phyloP scores from a whole-genome alignment of 2,797 vertebrate species.

The Oreochromis mossambicus region DNA sequence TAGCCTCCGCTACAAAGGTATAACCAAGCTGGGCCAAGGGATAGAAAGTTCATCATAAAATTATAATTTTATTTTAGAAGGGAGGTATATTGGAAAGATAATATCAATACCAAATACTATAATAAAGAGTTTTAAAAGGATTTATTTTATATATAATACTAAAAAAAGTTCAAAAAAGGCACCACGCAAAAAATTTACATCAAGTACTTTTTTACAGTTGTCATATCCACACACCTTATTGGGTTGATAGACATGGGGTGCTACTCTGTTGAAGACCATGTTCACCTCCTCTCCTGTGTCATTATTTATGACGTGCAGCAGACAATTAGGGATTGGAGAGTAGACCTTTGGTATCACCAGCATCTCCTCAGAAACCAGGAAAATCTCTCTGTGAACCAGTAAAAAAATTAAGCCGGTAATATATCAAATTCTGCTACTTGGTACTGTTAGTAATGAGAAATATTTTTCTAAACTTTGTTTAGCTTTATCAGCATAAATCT shows the following conservation, averaged over 20 bases:
- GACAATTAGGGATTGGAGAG: constrained; percentile 72
- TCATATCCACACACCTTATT: constrained; percentile 80
- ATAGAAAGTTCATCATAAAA: not conserved
- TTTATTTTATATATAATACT: not conserved
- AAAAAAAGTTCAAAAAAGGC: not conserved
- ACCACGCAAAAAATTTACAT: not conserved
- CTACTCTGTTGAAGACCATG: constrained; percentile 76
- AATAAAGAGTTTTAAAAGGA: not conserved
- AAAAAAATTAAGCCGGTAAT: not conserved
- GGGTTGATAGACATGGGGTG: constrained; percentile 76
- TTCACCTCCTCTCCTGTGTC: constrained; percentile 86
- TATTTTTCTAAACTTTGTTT: not conserved
- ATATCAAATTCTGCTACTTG: not conserved
- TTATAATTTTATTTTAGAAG: not conserved
- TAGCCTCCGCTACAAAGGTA: constrained; percentile 84
- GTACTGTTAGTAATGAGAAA: not conserved
- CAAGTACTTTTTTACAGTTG: no score
- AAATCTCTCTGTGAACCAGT: constrained; percentile 79
- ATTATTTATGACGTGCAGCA: constrained; percentile 87
- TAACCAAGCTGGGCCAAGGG: constrained; percentile 76
- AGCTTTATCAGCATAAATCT: not conserved
- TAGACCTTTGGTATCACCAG: constrained; percentile 80
- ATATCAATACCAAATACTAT: not conserved
- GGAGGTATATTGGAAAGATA: not conserved
- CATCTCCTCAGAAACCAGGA: constrained; percentile 82